phyloP scores from a whole-genome alignment of 2,113 vertebrate species.

The Cryptotis parvus region DNA sequence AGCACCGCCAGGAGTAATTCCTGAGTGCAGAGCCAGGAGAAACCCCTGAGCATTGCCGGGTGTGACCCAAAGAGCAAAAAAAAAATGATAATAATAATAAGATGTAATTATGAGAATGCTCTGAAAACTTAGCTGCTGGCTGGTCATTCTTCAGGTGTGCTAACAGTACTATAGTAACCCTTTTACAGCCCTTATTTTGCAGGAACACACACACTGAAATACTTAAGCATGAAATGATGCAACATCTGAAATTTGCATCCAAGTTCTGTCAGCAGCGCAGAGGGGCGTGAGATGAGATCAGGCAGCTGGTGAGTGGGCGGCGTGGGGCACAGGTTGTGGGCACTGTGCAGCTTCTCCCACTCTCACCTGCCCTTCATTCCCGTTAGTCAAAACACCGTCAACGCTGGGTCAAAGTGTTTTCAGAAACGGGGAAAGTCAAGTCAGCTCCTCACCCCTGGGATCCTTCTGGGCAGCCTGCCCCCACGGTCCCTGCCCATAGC shows the following conservation, averaged over 20 bases:
- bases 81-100: slow-evolving; percentile 1
- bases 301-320: accelerated
- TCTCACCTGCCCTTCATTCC: neutral
- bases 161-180: too few species aligned
- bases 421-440: neutral
- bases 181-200: neutral
- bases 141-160: neutral
- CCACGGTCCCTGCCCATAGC: neutral
- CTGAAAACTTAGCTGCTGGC: neutral
- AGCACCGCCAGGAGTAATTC: too few species aligned
- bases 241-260: neutral
- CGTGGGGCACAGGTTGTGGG: neutral
- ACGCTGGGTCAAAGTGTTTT: neutral
- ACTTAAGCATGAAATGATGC: neutral
- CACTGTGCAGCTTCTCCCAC: neutral
- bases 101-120: neutral
- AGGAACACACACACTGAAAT: neutral
- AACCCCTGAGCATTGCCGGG: too few species aligned
- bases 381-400: neutral
- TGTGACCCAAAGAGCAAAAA: too few species aligned
- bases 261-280: neutral
- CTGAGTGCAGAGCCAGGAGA: too few species aligned
- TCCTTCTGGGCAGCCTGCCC: neutral
- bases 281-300: neutral
- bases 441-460: accelerated